A percentile compares a stretch with the other conserved stretches of the same genome.
Conservation (phyloP, 2,113 vertebrate genomes). For the Sphaerodactylus townsendi region DNA sequence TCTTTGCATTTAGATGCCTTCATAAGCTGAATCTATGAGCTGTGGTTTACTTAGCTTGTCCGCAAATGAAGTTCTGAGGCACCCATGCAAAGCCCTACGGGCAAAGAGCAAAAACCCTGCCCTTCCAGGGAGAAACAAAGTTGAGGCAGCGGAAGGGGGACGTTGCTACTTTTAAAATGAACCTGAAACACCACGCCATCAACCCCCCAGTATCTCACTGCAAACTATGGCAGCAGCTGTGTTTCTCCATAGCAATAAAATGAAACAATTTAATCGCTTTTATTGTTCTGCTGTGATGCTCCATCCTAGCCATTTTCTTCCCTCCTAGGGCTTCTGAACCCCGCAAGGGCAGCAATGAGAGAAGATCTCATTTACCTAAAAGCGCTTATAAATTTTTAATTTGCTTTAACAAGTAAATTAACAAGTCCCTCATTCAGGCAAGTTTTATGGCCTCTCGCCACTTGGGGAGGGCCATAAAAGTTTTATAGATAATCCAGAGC, state of each 20-base stretch:
- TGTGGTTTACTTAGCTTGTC: no score
- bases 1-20: no score
- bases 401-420: conserved; percentile 99
- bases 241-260: conserved; percentile 88
- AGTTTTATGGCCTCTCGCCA: conserved; percentile 98
- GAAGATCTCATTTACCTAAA: conserved; percentile 99
- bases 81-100: no score
- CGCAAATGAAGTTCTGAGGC: no score
- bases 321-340: conserved; percentile 88
- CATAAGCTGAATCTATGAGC: no score
- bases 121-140: neutral
- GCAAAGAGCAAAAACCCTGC: neutral
- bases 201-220: conserved; percentile 82
- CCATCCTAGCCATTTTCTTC: conserved; percentile 86
- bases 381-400: conserved; percentile 99
- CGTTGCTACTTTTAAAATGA: conserved; percentile 26
- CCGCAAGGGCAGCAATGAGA: conserved; percentile 92
- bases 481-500: conserved; percentile 99
- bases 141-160: neutral
- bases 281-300: conserved; percentile 95
- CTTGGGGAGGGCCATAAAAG: conserved; percentile 94
- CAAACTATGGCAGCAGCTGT: conserved; percentile 92
- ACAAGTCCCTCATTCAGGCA: conserved; percentile 99
- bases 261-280: conserved; percentile 94
- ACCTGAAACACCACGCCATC: conserved; percentile 78